phyloP scores from a whole-genome alignment of 2,888 invertebrate species.

The Melieria picta region DNA sequence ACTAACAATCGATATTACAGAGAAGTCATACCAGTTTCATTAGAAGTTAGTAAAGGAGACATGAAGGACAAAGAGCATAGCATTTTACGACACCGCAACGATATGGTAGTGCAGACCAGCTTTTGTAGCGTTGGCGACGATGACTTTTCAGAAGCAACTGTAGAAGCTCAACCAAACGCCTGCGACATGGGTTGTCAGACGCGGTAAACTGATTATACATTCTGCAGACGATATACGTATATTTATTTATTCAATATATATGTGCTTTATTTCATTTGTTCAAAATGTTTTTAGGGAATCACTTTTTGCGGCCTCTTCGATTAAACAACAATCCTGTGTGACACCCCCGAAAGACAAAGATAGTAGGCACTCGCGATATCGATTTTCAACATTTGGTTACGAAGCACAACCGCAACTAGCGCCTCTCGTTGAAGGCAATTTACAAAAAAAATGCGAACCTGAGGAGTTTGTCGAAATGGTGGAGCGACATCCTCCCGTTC shows the following conservation, averaged over 20 bases:
- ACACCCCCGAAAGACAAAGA: slow-evolving; percentile 56
- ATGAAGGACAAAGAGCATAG: slow-evolving; percentile 63
- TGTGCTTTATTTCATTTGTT: slow-evolving; percentile 25
- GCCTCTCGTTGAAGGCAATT: slow-evolving; percentile 24
- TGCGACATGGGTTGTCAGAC: slow-evolving; percentile 85
- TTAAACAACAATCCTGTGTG: slow-evolving; percentile 63
- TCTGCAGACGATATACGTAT: background rate
- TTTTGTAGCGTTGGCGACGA: slow-evolving; percentile 53
- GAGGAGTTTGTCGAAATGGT: slow-evolving; percentile 60
- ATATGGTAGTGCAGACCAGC: slow-evolving; percentile 63
- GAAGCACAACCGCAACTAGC: slow-evolving; percentile 50
- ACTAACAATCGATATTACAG: slow-evolving; percentile 64
- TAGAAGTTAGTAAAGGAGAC: slow-evolving; percentile 58
- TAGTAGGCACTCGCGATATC: slow-evolving; percentile 50
- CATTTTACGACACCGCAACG: slow-evolving; percentile 61
- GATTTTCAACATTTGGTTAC: slow-evolving; percentile 66
- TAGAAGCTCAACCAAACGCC: slow-evolving; percentile 67
- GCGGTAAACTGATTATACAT: slow-evolving; percentile 68
- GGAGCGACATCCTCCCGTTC: slow-evolving; percentile 51
- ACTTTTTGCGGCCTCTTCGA: slow-evolving; percentile 57
- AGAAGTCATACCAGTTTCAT: slow-evolving; percentile 60
- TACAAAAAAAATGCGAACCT: slow-evolving; percentile 46
- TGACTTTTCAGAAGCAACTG: slow-evolving; percentile 46
- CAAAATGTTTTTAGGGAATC: slow-evolving; percentile 57
- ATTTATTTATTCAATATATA: background rate